These are phyloP conservation scores for Helicoverpa assulta DNA, from an alignment of 2,888 invertebrate species.

Conservation along the genomic window DNA sequence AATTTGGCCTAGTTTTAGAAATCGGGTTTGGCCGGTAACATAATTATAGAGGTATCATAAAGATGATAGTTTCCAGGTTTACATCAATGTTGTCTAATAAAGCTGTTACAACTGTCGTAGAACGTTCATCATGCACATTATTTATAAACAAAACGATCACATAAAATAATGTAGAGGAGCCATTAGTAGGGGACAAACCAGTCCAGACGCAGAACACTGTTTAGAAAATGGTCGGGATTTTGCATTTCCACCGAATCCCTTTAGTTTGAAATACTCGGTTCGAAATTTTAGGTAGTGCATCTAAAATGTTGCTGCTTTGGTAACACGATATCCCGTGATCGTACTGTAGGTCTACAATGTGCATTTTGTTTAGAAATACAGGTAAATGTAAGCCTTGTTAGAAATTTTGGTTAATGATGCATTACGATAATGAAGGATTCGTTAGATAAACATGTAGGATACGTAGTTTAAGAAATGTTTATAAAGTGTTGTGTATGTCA, in stretches of 20 bases:
- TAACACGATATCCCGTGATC: constrained; percentile 35
- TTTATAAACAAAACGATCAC: not conserved
- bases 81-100: too few species aligned
- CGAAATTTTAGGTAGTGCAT: constrained; percentile 48
- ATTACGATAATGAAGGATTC: not conserved
- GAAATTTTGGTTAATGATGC: not conserved
- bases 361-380: not conserved
- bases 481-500: too few species aligned
- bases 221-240: constrained; percentile 74
- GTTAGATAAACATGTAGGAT: too few species aligned
- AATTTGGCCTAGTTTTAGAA: too few species aligned
- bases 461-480: too few species aligned
- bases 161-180: not conserved
- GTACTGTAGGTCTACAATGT: not conserved
- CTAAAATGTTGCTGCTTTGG: constrained; percentile 17
- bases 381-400: not conserved
- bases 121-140: too few species aligned
- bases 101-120: too few species aligned
- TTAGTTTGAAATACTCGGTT: constrained; percentile 36
- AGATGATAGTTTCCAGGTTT: too few species aligned
- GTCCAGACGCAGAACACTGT: constrained; percentile 66
- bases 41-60: too few species aligned
- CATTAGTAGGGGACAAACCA: constrained; percentile 31
- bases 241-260: constrained; percentile 64
- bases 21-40: too few species aligned